Evolutionary conservation across 1,140 invertebrate genomes (phyloP), one percentile per base, ranked within the genome.

Genomic region (Drosophila pectinifera): DNA sequence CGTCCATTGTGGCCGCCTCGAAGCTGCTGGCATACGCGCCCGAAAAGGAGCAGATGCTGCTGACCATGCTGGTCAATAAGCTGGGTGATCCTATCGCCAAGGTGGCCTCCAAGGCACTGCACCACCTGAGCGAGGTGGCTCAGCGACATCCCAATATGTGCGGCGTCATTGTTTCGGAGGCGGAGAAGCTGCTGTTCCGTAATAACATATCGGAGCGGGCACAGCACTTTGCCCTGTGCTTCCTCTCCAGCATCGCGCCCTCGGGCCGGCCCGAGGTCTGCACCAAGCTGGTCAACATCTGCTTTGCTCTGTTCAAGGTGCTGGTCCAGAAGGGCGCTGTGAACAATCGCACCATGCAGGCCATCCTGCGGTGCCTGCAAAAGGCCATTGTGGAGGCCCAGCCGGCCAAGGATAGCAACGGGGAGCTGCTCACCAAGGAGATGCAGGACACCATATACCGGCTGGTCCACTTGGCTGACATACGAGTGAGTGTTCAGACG

Each of bases 251-350:
- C 91, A 91, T 92, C 2, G 91, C 91, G 6, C 90, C 94, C 11
- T 94, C 95, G 31, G 95, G 96, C 10, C 96, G 98, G 51, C 93
- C 93, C 3, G 94, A 96, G 53, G 93, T 99, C 16, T 98, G 98
- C 1, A 95, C 95, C 65, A 95, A 95, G 77, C 93, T 99, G 14
- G 96, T 99, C 11, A 94, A 95, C 56, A 95, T 99, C n/a, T 99
- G 99, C 92, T 98, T 99, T 90, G 95, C 96, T 0, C 98, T 99
- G 85, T 99, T 99, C 93, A 99, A 98, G 93, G 96, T 97, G 48
- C 95, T 96, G 43, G 94, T 98, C 14, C 97, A 98, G 91, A 96
- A 96, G 93, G 97, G 97, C 22, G 97, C 98, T 73, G 95, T 99
- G 1, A 96, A 99, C 84, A 97, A 95, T 42, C 96, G 97, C 84